Base-by-base conservation (phyloP, 1,140 invertebrate species). In the Megathymus violae region DNA sequence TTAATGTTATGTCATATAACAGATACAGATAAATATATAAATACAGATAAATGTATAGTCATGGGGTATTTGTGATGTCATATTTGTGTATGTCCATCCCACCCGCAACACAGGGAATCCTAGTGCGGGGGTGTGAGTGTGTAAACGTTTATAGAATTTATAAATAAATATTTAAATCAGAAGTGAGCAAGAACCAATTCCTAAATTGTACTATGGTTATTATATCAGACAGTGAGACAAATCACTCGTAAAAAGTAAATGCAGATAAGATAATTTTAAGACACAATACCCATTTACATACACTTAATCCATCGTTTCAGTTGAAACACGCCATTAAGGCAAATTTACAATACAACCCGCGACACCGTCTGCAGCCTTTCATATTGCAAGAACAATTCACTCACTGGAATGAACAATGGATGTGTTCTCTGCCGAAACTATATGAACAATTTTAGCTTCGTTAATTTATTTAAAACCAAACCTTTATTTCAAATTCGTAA, bases 361-460 rank as follows among this genome's bases (percentile, higher is more conserved):
- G 63, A 44, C 48, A 41, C 50, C 43, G 51, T 44, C 52, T 63
- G 69, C 67, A 70, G 58, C 66, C 75, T 66, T 78, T 78, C 65
- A 69, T 58, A 36, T 60, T 41, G 50, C 47, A 46, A 65, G 65
- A 74, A 64, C 75, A 78, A 78, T 78, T 70, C 72, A 69, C 65
- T 74, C 67, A 65, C 54, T 7, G 56, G 62, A 72, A 71, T 69
- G 74, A 77, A 74, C 75, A 78, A 78, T 74, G 70, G 69, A 72
- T 68, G 71, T 77, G 65, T 74, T 74, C 74, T 62, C 68, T 67
- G 50, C 43, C 61, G 40, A 67, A 64, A 65, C 47, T 60, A 40
- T 31, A 27, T 31, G 9, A 5, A 25, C 11, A 25, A 15, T 11
- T 41, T 11, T 25, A 0, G 6, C 0, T 14, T 4, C 17, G 0